Base-by-base conservation (phyloP, 2,888 invertebrate genomes). In the Aporophyla nigra region DNA sequence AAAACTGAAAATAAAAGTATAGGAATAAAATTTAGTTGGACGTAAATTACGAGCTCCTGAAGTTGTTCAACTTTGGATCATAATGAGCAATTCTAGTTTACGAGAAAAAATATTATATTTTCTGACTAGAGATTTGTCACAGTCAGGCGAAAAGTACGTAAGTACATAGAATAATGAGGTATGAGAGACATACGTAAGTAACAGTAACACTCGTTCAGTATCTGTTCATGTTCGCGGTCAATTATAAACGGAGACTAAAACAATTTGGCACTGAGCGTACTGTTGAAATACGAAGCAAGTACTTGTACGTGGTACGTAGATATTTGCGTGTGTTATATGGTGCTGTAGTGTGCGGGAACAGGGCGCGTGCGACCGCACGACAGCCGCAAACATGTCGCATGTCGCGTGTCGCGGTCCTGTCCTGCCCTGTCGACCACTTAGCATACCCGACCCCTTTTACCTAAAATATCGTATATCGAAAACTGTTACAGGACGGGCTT, bases 321-420 rank as follows among this genome's bases (percentile, higher is more conserved):
- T 79, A 67, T 81, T 83, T 71, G 69, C 67, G 62, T 77, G 73
- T 78, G 71, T 68, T 82, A 74, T 65, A 74, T 27, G 53, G 33
- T 49, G 58, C 67, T 71, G 71, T 78, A 84, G 80, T 74, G 74
- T 78, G 76, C n/a, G 75, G 76, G 65, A 79, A 86, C 80, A 80
- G 79, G 80, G 83, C 85, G 87, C 83, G 83, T 82, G 84, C 80
- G 83, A 88, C 90, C 90, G 80, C 88, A 83, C 84, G 76, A 74
- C 84, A 77, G 86, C 91, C 91, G 86, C 92, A 91, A 88, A 91
- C 92, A 89, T 86, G 91, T 90, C 84, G 84, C 87, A 81, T 86
- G 87, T 87, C 85, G 82, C 76, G 62, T 85, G 83, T 85, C 89
- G 85, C 82, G 84, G 84, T 84, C 78, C 76, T 80, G 85, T 87